Base-by-base conservation (phyloP, 2,888 invertebrate genomes). In the Andrena dorsata region DNA sequence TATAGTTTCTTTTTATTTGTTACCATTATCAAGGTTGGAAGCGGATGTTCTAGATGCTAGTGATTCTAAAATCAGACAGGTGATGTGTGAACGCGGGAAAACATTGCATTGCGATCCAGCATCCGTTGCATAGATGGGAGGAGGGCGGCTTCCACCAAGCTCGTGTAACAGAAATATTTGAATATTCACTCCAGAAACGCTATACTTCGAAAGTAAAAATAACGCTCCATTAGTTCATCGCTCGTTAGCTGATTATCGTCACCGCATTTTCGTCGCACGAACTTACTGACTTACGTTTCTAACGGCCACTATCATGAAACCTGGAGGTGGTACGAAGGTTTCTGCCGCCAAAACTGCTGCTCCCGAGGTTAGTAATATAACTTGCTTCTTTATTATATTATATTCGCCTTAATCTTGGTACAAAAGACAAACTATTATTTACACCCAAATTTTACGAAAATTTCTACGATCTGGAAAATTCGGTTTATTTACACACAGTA, bases 321-420 rank as follows among this genome's bases (percentile, higher is more conserved):
- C 92, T 51, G 92, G 90, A 88, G 89, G 90, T 83, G 87, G 89
- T 47, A 90, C 90, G 26, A 91, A 91, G 87, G 87, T 90, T 88
- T 87, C 91, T 85, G 77, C 88, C 83, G 88, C 88, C 85, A 90
- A 91, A 91, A 90, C 86, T 47, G 85, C 68, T 77, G 72, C 75
- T 82, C 68, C 89, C 73, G 92, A 93, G 93, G 93, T 93, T 92
- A 93, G 90, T 88, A 64, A 60, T 32, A 56, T 41, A 63, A 20
- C 13, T 56, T 1, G 23, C 60, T 76, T 64, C 8, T 78, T 47
- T 32, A 28, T 66, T 64, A 63, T 16, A 68, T 58, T 63, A 5
- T 28, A 47, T n/a, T 26, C 13, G 10, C 10, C 23, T 32, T 23
- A 13, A 35, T 65, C 23, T 20, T 20, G 5, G 10, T 23, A 7